Conservation (phyloP, 2,113 vertebrate genomes). For the Corythaixoides concolor region DNA sequence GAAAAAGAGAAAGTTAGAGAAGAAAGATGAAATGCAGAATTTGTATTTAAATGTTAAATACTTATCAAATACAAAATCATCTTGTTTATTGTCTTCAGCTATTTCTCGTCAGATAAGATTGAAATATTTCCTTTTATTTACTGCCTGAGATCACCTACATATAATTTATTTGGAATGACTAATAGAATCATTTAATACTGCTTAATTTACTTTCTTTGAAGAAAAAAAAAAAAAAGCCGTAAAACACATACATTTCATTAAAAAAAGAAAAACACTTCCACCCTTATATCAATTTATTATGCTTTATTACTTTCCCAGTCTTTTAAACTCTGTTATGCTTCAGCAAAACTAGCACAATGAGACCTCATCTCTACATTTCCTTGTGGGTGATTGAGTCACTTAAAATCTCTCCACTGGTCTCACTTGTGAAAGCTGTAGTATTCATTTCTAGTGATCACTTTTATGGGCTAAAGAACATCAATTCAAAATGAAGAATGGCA, state of each 20-base stretch:
- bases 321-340: not conserved
- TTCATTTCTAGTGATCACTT: not conserved
- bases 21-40: not conserved
- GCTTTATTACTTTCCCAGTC: not conserved
- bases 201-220: not conserved
- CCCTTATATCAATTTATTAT: not conserved
- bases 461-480: not conserved
- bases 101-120: not conserved
- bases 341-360: not conserved
- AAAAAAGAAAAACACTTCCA: not conserved
- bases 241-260: not conserved
- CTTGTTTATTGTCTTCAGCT: not conserved
- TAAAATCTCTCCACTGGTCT: not conserved
- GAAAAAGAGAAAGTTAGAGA: not conserved
- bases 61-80: not conserved
- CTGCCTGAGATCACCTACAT: not conserved
- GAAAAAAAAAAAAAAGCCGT: not conserved
- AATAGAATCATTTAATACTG: not conserved
- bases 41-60: not conserved
- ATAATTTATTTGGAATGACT: not conserved
- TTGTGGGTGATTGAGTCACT: not conserved
- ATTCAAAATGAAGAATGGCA: not conserved
- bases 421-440: not conserved
- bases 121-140: not conserved
- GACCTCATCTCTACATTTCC: not conserved